These are phyloP conservation scores for Psilopogon haemacephalus DNA, from an alignment of 2,113 vertebrate species.

Conservation along the genomic window DNA sequence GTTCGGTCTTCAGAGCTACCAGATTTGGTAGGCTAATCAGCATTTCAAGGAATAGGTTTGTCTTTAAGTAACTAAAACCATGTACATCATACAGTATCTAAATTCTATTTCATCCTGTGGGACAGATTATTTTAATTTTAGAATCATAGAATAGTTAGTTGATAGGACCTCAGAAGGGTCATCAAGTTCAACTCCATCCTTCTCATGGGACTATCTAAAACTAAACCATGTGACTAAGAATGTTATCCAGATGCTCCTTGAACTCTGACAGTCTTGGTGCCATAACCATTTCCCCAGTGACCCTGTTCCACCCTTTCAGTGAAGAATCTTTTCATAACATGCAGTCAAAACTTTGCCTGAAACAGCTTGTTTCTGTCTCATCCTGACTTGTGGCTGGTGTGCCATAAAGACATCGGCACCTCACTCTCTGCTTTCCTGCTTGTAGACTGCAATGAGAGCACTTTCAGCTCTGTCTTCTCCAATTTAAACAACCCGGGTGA, in stretches of 20 bases:
- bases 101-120: accelerated
- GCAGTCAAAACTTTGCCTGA: neutral
- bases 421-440: accelerated
- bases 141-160: neutral
- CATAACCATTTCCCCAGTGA: neutral
- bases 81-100: neutral
- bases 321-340: neutral
- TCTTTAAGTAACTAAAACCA: neutral
- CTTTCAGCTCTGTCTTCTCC: neutral
- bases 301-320: neutral
- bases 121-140: neutral
- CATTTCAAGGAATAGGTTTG: neutral
- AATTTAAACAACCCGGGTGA: too few species aligned
- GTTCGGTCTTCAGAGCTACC: neutral
- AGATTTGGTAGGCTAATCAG: neutral
- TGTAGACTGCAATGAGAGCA: neutral
- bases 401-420: neutral
- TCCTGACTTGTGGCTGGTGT: accelerated
- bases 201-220: neutral
- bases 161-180: neutral
- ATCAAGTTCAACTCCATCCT: accelerated
- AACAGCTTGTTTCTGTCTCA: neutral
- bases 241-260: too few species aligned
- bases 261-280: too few species aligned
- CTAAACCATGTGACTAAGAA: too few species aligned